Base-by-base conservation (phyloP, 2,797 vertebrate genomes). In the Brachymystax lenok region DNA sequence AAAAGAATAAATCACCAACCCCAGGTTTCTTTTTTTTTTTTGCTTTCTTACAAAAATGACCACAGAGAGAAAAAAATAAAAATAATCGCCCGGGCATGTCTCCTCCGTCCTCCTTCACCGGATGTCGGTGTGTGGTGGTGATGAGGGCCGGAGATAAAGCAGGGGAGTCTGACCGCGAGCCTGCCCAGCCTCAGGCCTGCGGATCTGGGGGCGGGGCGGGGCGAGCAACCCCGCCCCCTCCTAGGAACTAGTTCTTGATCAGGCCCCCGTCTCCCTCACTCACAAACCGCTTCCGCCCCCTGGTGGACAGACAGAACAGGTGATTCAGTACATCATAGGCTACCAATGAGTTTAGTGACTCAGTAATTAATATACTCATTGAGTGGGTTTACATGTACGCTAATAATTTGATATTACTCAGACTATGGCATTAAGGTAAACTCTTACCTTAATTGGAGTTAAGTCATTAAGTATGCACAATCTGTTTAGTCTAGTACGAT, bases 261-360 rank as follows among this genome's bases (percentile, higher is more conserved):
- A 78, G 74, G 0, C 96, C 96, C 0, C 95, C 95, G 0, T 96
- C 96, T 14, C 96, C 95, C 87, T 96, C 96, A 1, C 96, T 96
- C 69, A 96, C 95, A 71, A 96, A 96, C 27, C 96, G 95, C 82
- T 97, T 97, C 24, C 95, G 92, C 83, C 96, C 96, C 92, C 96
- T 97, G 74, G 64, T 80, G 87, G 87, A 88, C 17, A 87, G 78
- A 51, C 46, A 71, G 10, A 24, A 6, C 33, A 54, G 6, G 51
- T 35, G 40, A 13, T 46, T 46, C 40, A 46, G 10, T 46, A 46
- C 40, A 1, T 46, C 2, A 46, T 46, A 46, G 40, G 40, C 40
- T 46, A 46, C 40, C 40, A 46, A 46, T 46, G 40, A 13, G 10
- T 13, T 46, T 2, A 40, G 35, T n/a, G n/a, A n/a, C n/a, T n/a